Conservation (phyloP, 1,140 invertebrate species). For the Tribolium castaneum region DNA sequence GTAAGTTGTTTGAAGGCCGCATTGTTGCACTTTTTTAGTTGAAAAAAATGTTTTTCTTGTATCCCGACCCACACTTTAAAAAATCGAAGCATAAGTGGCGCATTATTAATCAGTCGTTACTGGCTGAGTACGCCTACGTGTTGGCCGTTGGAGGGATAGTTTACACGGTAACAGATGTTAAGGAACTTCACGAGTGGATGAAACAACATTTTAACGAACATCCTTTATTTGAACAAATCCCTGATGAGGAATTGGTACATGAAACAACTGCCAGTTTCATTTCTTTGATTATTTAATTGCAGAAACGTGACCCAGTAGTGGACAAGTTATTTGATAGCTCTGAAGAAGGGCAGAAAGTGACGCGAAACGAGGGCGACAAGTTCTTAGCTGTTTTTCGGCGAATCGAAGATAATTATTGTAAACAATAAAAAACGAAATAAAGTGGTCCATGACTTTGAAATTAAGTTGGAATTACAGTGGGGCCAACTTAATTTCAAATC, state of each 20-base stretch:
- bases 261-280: not conserved
- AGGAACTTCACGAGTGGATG: slow-evolving; percentile 98
- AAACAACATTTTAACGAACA: slow-evolving; percentile 90
- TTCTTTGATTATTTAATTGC: slow-evolving; percentile 40
- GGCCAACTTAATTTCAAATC: no score
- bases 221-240: slow-evolving; percentile 86
- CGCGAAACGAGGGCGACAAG: slow-evolving; percentile 94
- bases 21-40: slow-evolving; percentile 73
- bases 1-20: slow-evolving; percentile 56
- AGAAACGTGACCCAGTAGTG: slow-evolving; percentile 87
- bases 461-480: no score
- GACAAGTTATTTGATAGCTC: slow-evolving; percentile 91
- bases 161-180: slow-evolving; percentile 98
- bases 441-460: no score
- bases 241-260: slow-evolving; percentile 78
- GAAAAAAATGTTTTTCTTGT: slow-evolving; percentile 99
- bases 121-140: slow-evolving; percentile 98
- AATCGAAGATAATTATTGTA: slow-evolving; percentile 67
- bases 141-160: slow-evolving; percentile 85
- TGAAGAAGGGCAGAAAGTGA: slow-evolving; percentile 98
- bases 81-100: slow-evolving; percentile 99
- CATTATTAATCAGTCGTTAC: slow-evolving; percentile 92
- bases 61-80: slow-evolving; percentile 99
- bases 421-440: not conserved
- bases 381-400: slow-evolving; percentile 91